Base-by-base conservation (phyloP, 2,797 vertebrate genomes). In the Artibeus jamaicensis region DNA sequence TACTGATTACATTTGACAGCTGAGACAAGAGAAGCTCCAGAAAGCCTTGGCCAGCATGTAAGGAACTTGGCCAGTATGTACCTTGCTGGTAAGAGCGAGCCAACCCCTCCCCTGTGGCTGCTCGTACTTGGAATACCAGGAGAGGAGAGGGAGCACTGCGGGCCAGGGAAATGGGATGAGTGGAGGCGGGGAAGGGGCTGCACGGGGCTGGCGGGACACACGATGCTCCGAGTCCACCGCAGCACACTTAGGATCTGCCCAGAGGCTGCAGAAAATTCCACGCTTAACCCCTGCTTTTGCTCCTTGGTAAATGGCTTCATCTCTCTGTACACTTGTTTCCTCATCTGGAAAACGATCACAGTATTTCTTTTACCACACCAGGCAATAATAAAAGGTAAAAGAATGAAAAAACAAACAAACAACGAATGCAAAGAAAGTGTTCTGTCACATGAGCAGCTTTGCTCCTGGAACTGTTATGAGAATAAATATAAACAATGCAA, bases 401-500 rank as follows among this genome's bases (percentile, higher is more conserved):
- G 53, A 86, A 87, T 82, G 37, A 88, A 95, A 76, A 19, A 85
- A 21, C 86, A 95, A n/a, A n/a, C n/a, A n/a, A 76, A 55, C 86
- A 21, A 86, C 81, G 48, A 81, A 85, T 19, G n/a, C 34, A 84
- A 70, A 84, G 8, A 84, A 70, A 84, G 8, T 85, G 34, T 78
- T 78, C 57, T 92, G 91, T 22, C 5, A 90, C 89, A 79, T 59
- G 93, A 86, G 24, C 53, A 81, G 39, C 74, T 84, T 77, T 94
- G 76, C 32, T 44, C 59, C 62, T 77, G 32, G 68, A 85, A 39
- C 53, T 88, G 14, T 50, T 84, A 82, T 42, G 9, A 95, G 82
- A 37, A 73, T 82, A 94, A 91, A 89, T 81, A 87, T 90, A 77
- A 96, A 91, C 34, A 73, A 83, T 62, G 42, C 32, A 71, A 46